Base-by-base conservation (phyloP, 35 echinoderm and acorn worm genomes). In the Hemicentrotus pulcherrimus region DNA sequence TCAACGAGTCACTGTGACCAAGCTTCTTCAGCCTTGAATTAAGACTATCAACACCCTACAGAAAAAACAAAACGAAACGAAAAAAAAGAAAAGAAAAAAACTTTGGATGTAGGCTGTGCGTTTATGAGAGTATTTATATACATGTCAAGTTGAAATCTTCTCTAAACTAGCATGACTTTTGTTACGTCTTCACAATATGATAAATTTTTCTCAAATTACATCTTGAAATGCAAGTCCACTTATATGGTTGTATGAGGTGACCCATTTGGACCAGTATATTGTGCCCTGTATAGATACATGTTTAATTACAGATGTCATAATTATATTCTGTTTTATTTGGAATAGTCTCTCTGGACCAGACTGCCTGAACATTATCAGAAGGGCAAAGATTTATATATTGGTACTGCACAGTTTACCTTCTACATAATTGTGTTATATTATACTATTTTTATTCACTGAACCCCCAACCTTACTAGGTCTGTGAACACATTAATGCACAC, bases 221-320 rank as follows among this genome's bases (percentile, higher is more conserved):
- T 78, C 65, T 78, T 78, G 22, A 78, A 78, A 78, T 78, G 24
- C 65, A 78, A 78, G 22, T 78, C 65, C 65, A 78, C 50, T 15
- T 15, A 11, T 55, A 6, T 55, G 10, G 50, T 55, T 55, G 8
- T 55, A 15, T n/a, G 19, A 30, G 24, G 65, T 59, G 24, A 78
- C 19, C 22, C 5, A n/a, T 22, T n/a, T n/a, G 28, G 19, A 78
- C 65, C 65, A 78, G 65, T 8, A 78, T 78, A 30, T 78, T 78
- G n/a, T 78, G 65, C 65, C 65, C 65, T 78, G 22, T 78, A 78
- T 78, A 78, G 65, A 78, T 78, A 78, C 65, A 78, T 78, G 28
- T 78, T 78, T 28, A n/a, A 78, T 7, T n/a, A 78, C 65, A n/a
- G 65, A 78, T 78, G 65, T n/a, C 65, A 78, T 78, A 6, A 78